A percentile compares a stretch with the other conserved stretches of the same genome.
Evolutionary conservation across 2,797 vertebrate species (phyloP).

Genomic region (Saxicola maurus): DNA sequence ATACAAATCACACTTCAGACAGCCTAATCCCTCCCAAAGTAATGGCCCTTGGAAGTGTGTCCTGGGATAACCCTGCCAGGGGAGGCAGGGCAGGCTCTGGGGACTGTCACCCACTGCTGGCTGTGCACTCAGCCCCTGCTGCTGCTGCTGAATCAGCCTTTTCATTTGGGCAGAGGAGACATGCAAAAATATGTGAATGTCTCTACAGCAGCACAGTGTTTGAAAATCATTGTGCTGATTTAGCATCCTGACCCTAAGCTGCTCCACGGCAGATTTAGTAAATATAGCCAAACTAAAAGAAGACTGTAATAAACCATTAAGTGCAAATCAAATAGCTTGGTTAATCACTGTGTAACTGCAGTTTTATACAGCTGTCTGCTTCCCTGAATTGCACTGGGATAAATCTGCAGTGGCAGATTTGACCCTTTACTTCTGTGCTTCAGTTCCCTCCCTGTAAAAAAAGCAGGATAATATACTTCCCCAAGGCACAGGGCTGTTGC

Average conservation of each 20-base stretch:
- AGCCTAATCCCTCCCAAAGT: neutral
- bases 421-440: neutral
- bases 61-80: neutral
- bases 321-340: slow-evolving; percentile 16
- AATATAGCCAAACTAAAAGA: slow-evolving; percentile 34
- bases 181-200: neutral
- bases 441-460: neutral
- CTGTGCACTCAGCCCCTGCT: neutral
- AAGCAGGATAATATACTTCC: neutral
- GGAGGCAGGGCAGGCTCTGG: neutral
- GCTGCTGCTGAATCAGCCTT: neutral
- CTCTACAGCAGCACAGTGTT: neutral
- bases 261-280: neutral
- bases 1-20: neutral
- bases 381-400: neutral
- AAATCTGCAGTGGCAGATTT: slow-evolving; percentile 19
- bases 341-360: slow-evolving; percentile 33
- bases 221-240: neutral
- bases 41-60: neutral
- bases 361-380: slow-evolving; percentile 22
- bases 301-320: slow-evolving; percentile 33
- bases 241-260: slow-evolving; percentile 27
- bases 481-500: neutral
- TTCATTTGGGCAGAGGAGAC: neutral
- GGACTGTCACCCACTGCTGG: neutral